Conservation (phyloP, 2,888 invertebrate genomes). For the Melanostoma mellinum region DNA sequence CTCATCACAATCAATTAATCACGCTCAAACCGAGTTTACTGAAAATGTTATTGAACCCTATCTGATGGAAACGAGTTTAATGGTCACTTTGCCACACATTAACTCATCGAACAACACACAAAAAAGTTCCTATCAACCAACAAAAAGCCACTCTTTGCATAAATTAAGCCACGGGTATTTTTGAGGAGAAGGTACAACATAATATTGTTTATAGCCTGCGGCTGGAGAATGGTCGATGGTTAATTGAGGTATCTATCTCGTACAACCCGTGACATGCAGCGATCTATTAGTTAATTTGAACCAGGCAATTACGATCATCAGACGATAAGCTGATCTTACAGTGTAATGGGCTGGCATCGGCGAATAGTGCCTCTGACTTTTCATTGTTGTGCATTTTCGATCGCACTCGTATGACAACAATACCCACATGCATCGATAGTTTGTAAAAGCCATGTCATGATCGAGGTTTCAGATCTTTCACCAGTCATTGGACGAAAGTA, state of each 20-base stretch:
- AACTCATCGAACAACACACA: conserved; percentile 26
- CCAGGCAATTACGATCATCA: conserved; percentile 42
- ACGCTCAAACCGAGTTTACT: background rate
- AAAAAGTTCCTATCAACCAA: background rate
- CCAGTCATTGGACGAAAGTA: conserved; percentile 52
- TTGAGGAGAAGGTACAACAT: conserved; percentile 52
- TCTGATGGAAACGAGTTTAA: conserved; percentile 56
- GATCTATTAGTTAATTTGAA: conserved; percentile 57
- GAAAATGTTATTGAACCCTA: conserved; percentile 56
- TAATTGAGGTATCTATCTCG: conserved; percentile 63
- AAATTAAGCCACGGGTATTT: conserved; percentile 30
- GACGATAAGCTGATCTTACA: conserved; percentile 4
- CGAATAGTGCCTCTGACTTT: conserved; percentile 18
- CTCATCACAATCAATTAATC: too few relatives aligned
- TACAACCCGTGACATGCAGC: conserved; percentile 43
- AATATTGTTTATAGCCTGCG: conserved; percentile 43
- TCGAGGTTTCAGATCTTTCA: conserved; percentile 38
- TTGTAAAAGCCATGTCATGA: conserved; percentile 33
- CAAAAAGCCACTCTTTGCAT: conserved; percentile 52
- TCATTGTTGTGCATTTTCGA: background rate
- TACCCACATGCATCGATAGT: conserved; percentile 1
- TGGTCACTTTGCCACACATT: conserved; percentile 14
- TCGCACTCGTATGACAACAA: conserved; percentile 26
- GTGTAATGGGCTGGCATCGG: background rate
- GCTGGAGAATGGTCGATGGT: conserved; percentile 56